phyloP scores from a whole-genome alignment of 2,888 invertebrate genomes.

The Clunio marinus region DNA sequence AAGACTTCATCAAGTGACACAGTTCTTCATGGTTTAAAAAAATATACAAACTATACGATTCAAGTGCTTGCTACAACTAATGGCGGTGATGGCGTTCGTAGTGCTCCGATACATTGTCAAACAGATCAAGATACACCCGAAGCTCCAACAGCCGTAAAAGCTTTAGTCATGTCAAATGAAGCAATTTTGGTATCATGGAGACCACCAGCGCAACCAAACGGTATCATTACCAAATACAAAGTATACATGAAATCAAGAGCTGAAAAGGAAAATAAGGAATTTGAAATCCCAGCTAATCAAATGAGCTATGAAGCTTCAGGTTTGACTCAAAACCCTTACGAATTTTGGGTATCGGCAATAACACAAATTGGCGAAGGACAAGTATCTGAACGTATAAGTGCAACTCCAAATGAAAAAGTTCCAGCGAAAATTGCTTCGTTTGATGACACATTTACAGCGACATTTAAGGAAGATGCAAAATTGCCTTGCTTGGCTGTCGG shows the following conservation, averaged over 20 bases:
- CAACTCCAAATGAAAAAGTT: slow-evolving; percentile 73
- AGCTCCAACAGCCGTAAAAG: slow-evolving; percentile 88
- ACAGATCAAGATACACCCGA: slow-evolving; percentile 96
- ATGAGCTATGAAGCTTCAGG: slow-evolving; percentile 84
- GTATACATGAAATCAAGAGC: slow-evolving; percentile 78
- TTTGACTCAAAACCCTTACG: slow-evolving; percentile 72
- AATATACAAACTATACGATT: slow-evolving; percentile 95
- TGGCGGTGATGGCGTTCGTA: slow-evolving; percentile 88
- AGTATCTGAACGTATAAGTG: slow-evolving; percentile 78
- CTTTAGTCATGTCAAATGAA: slow-evolving; percentile 84
- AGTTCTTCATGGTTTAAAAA: slow-evolving; percentile 87
- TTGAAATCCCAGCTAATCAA: slow-evolving; percentile 76
- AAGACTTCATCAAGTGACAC: slow-evolving; percentile 90
- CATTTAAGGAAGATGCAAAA: slow-evolving; percentile 86
- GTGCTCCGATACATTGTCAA: slow-evolving; percentile 74
- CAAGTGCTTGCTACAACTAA: slow-evolving; percentile 92
- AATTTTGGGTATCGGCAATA: slow-evolving; percentile 92
- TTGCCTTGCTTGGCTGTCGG: slow-evolving; percentile 90
- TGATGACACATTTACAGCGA: slow-evolving; percentile 87
- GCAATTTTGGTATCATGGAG: slow-evolving; percentile 93
- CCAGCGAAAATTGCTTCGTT: slow-evolving; percentile 94
- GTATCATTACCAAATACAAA: slow-evolving; percentile 87
- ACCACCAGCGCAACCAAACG: slow-evolving; percentile 87
- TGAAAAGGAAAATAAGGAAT: slow-evolving; percentile 63
- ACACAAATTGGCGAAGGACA: slow-evolving; percentile 93